These are phyloP conservation scores for Trichopoda pennipes DNA, from an alignment of 2,888 invertebrate species.

Conservation along the genomic window DNA sequence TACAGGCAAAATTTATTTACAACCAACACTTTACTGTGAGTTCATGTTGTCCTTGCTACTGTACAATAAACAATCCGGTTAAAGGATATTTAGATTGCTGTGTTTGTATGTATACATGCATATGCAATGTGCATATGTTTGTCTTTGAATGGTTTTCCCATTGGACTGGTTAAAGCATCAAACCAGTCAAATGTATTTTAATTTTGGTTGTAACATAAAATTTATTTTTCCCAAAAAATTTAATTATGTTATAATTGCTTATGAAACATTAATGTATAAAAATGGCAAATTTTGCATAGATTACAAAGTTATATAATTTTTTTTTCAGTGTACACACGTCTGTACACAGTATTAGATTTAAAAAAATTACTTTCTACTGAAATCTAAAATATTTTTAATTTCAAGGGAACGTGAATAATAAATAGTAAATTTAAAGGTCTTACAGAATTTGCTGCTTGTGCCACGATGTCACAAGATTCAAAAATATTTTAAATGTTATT, in stretches of 20 bases:
- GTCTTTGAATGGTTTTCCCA: slow-evolving; percentile 33
- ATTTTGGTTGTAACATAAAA: slow-evolving; percentile 52
- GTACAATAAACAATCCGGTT: slow-evolving; percentile 20
- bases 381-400: too few species aligned
- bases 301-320: too few species aligned
- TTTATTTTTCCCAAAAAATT: slow-evolving; percentile 37
- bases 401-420: too few species aligned
- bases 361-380: too few species aligned
- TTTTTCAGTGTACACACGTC: too few species aligned
- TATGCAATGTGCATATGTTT: neutral
- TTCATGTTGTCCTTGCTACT: slow-evolving; percentile 17
- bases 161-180: slow-evolving; percentile 12
- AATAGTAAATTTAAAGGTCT: too few species aligned
- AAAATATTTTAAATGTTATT: too few species aligned
- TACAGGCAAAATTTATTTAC: too few species aligned
- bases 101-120: neutral
- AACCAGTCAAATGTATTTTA: slow-evolving; percentile 56
- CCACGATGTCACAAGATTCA: too few species aligned
- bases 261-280: slow-evolving; percentile 52
- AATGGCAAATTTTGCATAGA: slow-evolving; percentile 21
- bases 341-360: too few species aligned
- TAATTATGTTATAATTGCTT: slow-evolving; percentile 66
- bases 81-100: neutral
- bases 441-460: too few species aligned
- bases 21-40: slow-evolving; percentile 8